phyloP scores from a whole-genome alignment of 1,140 invertebrate genomes.

The Chelonus insularis region DNA sequence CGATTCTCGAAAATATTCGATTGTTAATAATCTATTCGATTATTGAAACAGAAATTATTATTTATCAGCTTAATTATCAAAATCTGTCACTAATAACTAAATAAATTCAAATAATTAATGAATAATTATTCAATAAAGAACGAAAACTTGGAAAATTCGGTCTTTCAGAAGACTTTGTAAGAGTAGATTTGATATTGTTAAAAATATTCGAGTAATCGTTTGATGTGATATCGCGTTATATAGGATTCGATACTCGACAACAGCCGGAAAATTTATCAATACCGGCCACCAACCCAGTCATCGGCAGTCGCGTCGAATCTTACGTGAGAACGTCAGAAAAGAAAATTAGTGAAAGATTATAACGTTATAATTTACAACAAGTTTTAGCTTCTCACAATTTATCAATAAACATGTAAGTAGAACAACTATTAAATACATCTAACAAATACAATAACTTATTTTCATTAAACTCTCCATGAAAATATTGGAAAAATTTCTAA shows the following conservation, averaged over 20 bases:
- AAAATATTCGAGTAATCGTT: conserved; percentile 6
- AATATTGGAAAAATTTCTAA: too few relatives aligned
- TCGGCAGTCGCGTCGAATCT: conserved; percentile 18
- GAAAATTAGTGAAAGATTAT: neutral
- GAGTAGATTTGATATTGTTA: neutral
- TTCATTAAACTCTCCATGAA: too few relatives aligned
- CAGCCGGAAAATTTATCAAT: conserved; percentile 57
- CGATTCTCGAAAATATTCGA: neutral
- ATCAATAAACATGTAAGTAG: conserved; percentile 29
- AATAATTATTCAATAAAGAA: too few relatives aligned
- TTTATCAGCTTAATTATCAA: conserved; percentile 10
- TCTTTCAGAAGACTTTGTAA: conserved; percentile 2
- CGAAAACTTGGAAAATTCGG: neutral
- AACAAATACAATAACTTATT: too few relatives aligned
- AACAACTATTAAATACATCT: neutral
- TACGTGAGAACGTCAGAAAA: conserved; percentile 2
- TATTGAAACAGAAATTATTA: neutral
- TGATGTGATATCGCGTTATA: neutral
- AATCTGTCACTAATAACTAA: too few relatives aligned
- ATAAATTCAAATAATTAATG: too few relatives aligned
- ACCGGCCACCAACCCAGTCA: conserved; percentile 36
- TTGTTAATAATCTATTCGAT: too few relatives aligned
- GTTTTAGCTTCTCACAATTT: neutral
- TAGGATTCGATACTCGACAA: conserved; percentile 15
- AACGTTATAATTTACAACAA: neutral